Base-by-base conservation (phyloP, 2,113 vertebrate species). In the Microtus montanus region DNA sequence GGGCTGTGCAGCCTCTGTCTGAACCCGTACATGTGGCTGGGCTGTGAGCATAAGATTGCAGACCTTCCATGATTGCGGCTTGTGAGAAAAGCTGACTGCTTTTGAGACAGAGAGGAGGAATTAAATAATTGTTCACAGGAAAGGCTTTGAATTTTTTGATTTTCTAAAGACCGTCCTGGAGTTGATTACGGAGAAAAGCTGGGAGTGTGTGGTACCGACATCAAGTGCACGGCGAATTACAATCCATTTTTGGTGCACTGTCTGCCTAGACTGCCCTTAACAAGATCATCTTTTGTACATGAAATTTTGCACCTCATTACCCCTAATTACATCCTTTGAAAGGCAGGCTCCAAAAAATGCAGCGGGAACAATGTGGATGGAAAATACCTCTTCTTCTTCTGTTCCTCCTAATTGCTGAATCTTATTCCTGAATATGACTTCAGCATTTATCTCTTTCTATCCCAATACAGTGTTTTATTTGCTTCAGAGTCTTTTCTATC, bases 221-320 rank as follows among this genome's bases (percentile, higher is more conserved):
- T n/a, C 58, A 5, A 88, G 54, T 78, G 86, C 90, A 52, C 12
- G 61, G 78, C 71, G 87, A 96, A 78, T 89, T 96, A 89, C 94
- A 96, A 83, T 90, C 79, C 49, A 68, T 94, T 93, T 92, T 92
- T 52, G 87, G 64, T 68, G 8, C 61, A 58, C 47, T 24, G 3
- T 78, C 95, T 95, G 95, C 90, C 80, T 91, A 96, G 93, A 95
- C 91, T 92, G 91, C 91, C 91, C 96, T 91, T 92, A 97, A 97
- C 96, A 96, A 95, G 96, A 97, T 97, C 91, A 91, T 95, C 96
- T 92, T 98, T 96, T 97, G 96, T 96, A 92, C 97, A 95, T 97
- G 97, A 97, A 98, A 98, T 98, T 98, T 98, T 98, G 95, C 94
- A 98, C 95, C 96, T 97, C 98, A 97, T 98, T 97, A 95, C 95